Evolutionary conservation across 2,113 vertebrate species (phyloP).

Genomic region (Mustela nigripes): DNA sequence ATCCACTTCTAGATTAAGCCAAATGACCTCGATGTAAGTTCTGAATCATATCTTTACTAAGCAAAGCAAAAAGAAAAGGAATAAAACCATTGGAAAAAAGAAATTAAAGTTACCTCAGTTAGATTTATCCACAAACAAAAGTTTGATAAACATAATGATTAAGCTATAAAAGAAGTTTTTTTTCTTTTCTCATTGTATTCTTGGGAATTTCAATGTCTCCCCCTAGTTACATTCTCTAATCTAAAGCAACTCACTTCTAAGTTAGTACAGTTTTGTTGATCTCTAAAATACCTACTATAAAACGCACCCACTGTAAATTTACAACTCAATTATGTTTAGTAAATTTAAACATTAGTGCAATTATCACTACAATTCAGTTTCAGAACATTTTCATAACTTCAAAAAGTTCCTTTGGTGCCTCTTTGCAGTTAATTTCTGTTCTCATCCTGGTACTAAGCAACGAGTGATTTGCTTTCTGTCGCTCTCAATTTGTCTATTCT

Average conservation of each 20-base stretch:
- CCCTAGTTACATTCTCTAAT: background rate
- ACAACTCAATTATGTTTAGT: background rate
- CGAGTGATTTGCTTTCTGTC: background rate
- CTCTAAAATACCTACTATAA: background rate
- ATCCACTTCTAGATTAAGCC: background rate
- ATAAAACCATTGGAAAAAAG: background rate
- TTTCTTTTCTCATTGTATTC: background rate
- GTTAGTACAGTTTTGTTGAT: background rate
- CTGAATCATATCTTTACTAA: background rate
- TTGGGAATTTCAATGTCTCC: slow-evolving; percentile 1
- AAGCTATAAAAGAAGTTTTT: background rate
- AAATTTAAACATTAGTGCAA: background rate
- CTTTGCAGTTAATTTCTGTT: background rate
- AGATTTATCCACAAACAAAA: background rate
- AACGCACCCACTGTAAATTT: background rate
- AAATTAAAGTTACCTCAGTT: background rate
- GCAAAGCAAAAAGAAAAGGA: background rate
- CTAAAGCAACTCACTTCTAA: background rate
- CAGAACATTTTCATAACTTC: background rate
- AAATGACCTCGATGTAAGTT: background rate
- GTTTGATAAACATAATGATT: background rate
- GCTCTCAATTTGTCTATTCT: background rate
- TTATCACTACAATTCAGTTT: background rate
- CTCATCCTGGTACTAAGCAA: background rate
- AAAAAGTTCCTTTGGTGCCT: background rate